Evolutionary conservation across 35 echinoderm and acorn worm genomes (phyloP).

Genomic region (Strongylocentrotus purpuratus): DNA sequence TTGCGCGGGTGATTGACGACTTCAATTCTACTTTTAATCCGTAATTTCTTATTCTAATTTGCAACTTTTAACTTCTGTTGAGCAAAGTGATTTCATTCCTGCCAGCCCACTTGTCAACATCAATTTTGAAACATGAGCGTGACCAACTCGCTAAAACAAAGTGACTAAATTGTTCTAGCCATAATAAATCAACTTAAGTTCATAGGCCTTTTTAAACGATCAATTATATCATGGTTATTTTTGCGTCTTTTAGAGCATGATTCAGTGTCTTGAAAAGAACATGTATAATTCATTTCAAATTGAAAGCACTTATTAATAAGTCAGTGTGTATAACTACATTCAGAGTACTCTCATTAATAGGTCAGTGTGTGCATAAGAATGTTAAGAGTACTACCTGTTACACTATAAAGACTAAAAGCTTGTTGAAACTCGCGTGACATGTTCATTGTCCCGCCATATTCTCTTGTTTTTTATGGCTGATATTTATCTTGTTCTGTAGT

Average conservation of each 20-base stretch:
- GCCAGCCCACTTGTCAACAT: not conserved
- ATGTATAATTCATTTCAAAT: not conserved
- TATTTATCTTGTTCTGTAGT: not conserved
- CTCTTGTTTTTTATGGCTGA: not conserved
- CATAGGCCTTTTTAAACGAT: not conserved
- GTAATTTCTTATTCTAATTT: not conserved
- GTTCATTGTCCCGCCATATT: not conserved
- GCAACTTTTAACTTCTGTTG: not conserved
- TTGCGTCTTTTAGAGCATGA: not conserved
- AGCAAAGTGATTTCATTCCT: not conserved
- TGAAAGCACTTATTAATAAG: not conserved
- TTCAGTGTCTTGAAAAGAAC: not conserved
- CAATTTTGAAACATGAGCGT: not conserved
- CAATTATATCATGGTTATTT: not conserved
- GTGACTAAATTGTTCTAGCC: not conserved
- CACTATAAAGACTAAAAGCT: not conserved
- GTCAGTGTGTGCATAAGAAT: not conserved
- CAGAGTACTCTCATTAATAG: not conserved
- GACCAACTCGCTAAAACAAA: not conserved
- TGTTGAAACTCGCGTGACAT: not conserved
- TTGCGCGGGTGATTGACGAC: not conserved
- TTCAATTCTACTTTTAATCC: constrained; percentile 12
- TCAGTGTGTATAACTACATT: not conserved
- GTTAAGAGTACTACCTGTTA: not conserved
- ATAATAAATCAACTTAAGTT: not conserved